Conservation (phyloP, 2,797 vertebrate species). For the Ctenosaura bakeri region DNA sequence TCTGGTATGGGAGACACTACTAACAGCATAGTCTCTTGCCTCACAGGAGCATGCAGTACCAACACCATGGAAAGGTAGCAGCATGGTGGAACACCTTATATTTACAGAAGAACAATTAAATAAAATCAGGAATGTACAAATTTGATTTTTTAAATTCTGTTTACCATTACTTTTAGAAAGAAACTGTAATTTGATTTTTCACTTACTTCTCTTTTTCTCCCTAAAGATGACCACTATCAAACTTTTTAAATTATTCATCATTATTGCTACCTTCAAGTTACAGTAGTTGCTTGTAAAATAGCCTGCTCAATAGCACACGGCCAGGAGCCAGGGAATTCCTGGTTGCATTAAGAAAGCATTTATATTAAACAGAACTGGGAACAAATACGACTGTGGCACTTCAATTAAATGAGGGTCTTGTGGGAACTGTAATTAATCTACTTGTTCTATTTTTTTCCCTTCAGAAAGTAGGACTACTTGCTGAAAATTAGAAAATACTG, state of each 20-base stretch:
- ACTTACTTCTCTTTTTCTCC: background rate
- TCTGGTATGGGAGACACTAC: too few species aligned
- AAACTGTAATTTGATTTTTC: conserved; percentile 1
- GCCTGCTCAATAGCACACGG: background rate
- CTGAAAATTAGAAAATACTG: conserved; percentile 27
- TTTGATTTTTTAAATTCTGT: background rate
- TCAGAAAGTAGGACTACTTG: conserved; percentile 1
- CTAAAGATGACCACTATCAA: background rate
- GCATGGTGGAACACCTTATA: background rate
- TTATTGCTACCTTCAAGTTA: conserved; percentile 34
- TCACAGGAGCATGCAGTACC: too few species aligned
- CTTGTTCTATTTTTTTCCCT: background rate
- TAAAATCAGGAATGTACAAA: background rate
- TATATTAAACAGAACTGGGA: conserved; percentile 17
- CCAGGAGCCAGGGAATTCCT: conserved; percentile 36
- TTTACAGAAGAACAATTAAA: background rate
- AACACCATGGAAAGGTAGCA: too few species aligned
- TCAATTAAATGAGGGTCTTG: background rate
- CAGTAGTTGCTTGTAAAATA: conserved; percentile 35
- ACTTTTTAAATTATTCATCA: conserved; percentile 9
- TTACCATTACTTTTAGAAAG: background rate
- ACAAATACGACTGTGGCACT: conserved; percentile 19
- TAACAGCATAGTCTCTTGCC: too few species aligned
- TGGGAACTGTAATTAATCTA: conserved; percentile 6
- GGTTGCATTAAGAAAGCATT: conserved; percentile 25